Evolutionary conservation across 2,113 vertebrate genomes (phyloP).

Genomic region (Pampusana beccarii): DNA sequence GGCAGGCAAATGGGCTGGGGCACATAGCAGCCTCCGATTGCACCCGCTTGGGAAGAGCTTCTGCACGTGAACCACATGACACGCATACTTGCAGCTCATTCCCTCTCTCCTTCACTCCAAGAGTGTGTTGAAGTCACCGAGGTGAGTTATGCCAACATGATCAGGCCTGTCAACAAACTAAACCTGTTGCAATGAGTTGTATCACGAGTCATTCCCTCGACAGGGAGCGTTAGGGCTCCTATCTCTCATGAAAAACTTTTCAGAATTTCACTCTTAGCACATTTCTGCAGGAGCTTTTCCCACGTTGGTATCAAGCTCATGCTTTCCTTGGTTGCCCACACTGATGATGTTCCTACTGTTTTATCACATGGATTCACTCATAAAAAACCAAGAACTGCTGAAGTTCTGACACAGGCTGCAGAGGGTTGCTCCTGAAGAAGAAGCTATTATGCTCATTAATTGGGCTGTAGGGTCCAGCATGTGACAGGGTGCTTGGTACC

Average conservation of each 20-base stretch:
- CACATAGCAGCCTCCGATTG: neutral
- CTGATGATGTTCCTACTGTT: neutral
- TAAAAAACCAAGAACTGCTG: neutral
- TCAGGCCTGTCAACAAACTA: neutral
- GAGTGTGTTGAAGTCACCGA: neutral
- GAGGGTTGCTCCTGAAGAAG: neutral
- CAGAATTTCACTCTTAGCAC: neutral
- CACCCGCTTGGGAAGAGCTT: neutral
- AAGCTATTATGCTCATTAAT: neutral
- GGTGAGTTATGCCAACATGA: rapidly evolving
- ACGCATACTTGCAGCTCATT: neutral
- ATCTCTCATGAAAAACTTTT: neutral
- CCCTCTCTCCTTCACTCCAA: neutral
- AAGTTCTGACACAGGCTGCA: neutral
- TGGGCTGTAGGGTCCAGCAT: neutral
- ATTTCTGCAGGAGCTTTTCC: neutral
- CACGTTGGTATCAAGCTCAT: neutral
- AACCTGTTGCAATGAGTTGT: neutral
- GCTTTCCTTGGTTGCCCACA: neutral
- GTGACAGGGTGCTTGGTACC: neutral
- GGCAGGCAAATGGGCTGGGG: neutral
- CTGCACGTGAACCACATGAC: neutral
- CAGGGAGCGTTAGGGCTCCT: rapidly evolving
- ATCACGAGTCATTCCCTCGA: rapidly evolving
- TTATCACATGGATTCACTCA: neutral